Conservation (phyloP, 2,797 vertebrate genomes). For the Calcarius lapponicus region DNA sequence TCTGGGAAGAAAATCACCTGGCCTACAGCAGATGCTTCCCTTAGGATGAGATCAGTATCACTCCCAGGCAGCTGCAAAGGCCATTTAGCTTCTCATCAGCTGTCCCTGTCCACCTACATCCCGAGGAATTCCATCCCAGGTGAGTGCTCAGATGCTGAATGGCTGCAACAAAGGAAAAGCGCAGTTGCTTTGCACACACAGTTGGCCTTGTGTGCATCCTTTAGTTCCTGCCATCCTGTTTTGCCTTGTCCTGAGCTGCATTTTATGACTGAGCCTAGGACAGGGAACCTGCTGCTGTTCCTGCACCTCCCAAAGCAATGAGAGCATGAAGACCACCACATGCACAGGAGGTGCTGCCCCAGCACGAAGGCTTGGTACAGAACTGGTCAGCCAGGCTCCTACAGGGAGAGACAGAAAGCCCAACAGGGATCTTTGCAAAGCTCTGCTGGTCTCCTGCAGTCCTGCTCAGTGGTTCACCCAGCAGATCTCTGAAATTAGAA, state of each 20-base stretch:
- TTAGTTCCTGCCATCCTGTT: background rate
- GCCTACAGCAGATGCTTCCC: constrained; percentile 14
- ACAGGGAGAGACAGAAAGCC: background rate
- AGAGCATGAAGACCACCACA: background rate
- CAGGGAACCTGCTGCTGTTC: background rate
- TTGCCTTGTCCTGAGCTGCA: background rate
- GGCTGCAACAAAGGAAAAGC: background rate
- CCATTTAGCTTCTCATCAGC: background rate
- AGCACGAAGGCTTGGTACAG: background rate
- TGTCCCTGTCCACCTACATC: background rate
- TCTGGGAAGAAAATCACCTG: background rate
- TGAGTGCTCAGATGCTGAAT: background rate
- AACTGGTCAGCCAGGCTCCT: background rate
- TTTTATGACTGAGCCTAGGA: background rate
- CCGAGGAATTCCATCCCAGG: background rate
- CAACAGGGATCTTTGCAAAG: background rate
- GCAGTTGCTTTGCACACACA: background rate
- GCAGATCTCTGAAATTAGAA: background rate
- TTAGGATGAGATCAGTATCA: constrained; percentile 9
- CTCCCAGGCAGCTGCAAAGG: background rate
- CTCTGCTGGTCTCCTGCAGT: background rate
- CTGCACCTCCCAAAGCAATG: background rate
- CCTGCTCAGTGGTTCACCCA: background rate
- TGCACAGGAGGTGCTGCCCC: background rate
- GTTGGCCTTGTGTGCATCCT: background rate